Conservation (phyloP, 2,113 vertebrate species). For the Clinocottus analis region DNA sequence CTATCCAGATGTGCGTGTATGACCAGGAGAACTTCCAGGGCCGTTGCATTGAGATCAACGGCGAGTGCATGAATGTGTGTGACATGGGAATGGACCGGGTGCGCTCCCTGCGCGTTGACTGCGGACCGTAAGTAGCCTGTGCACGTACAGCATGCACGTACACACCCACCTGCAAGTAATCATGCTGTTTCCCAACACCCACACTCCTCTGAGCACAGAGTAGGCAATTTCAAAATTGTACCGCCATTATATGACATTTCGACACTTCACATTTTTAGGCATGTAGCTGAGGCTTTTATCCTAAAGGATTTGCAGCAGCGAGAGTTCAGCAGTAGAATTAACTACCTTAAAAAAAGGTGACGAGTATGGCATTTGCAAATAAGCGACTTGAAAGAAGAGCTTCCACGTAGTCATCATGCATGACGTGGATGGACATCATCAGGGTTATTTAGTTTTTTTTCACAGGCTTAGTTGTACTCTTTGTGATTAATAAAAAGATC, state of each 20-base stretch:
- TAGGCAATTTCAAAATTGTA: constrained; percentile 27
- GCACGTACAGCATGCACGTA: not conserved
- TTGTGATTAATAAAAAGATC: not conserved
- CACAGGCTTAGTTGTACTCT: not conserved
- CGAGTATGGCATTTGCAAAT: no score
- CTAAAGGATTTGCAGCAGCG: not conserved
- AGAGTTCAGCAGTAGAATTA: constrained; percentile 27
- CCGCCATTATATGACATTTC: constrained; percentile 45
- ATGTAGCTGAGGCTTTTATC: constrained; percentile 55
- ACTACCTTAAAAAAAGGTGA: constrained; percentile 6
- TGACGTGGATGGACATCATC: not conserved
- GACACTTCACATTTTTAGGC: constrained; percentile 46
- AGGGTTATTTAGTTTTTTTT: not conserved
- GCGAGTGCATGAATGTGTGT: constrained; percentile 82
- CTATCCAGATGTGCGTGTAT: constrained; percentile 77
- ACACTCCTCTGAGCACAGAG: constrained; percentile 39
- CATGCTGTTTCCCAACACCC: constrained; percentile 24
- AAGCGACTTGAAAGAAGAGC: not conserved
- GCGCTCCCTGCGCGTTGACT: constrained; percentile 81
- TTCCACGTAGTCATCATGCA: not conserved
- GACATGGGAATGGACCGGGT: constrained; percentile 83
- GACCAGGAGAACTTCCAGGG: constrained; percentile 87
- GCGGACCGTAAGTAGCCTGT: constrained; percentile 81
- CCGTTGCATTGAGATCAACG: constrained; percentile 79
- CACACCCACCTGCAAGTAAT: constrained; percentile 1